These are phyloP conservation scores for Callithrix jacchus DNA, from an alignment of 2,113 vertebrate species.

Conservation along the genomic window DNA sequence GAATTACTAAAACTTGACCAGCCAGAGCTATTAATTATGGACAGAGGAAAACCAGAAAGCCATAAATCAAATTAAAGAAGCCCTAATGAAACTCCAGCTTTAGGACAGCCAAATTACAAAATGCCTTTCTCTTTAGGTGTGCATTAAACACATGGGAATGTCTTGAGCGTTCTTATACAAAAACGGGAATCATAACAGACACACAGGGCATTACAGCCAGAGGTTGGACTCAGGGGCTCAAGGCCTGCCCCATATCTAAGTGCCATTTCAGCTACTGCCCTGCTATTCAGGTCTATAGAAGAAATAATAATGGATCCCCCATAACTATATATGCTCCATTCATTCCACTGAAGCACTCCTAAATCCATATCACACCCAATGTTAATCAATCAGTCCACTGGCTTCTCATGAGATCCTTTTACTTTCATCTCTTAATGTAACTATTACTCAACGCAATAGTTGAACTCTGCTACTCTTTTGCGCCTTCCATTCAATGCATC, in stretches of 20 bases:
- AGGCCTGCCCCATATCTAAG: neutral
- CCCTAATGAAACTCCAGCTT: neutral
- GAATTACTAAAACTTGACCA: neutral
- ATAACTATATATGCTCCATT: neutral
- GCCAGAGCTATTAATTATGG: neutral
- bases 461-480: neutral
- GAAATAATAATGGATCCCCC: neutral
- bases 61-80: neutral
- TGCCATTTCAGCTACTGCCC: neutral
- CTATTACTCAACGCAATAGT: neutral
- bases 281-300: neutral
- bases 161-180: neutral
- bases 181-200: neutral
- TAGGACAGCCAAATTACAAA: neutral
- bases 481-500: neutral
- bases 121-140: neutral
- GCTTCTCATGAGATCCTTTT: neutral
- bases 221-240: neutral
- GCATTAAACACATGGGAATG: neutral
- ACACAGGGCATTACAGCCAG: neutral
- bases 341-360: neutral
- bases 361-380: neutral
- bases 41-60: neutral
- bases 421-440: neutral
- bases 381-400: neutral